These are phyloP conservation scores for Bos indicus DNA, from an alignment of 2,113 vertebrate genomes.

Conservation along the genomic window DNA sequence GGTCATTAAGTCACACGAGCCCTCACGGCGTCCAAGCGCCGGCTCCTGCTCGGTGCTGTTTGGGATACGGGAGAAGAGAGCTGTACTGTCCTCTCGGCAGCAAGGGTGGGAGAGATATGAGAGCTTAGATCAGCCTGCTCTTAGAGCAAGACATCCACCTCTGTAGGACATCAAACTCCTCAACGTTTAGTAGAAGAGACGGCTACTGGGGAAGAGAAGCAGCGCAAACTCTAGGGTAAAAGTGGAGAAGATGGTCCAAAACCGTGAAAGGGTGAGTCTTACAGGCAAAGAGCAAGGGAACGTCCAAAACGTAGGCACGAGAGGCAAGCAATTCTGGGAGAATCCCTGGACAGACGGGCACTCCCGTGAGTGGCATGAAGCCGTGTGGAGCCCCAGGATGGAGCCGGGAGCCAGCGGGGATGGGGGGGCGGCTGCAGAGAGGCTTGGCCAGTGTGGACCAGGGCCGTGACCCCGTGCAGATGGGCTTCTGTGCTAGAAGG, in stretches of 20 bases:
- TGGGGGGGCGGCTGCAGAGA: too few relatives aligned
- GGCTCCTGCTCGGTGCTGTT: background rate
- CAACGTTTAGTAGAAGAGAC: background rate
- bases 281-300: background rate
- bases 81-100: background rate
- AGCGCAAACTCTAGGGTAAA: background rate
- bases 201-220: background rate
- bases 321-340: background rate
- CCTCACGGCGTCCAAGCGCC: background rate
- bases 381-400: too few relatives aligned
- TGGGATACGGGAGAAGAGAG: background rate
- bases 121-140: background rate
- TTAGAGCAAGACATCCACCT: background rate
- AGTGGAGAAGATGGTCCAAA: background rate
- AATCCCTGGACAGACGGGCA: accelerated
- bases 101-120: accelerated
- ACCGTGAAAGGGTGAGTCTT: background rate
- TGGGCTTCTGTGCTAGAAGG: background rate
- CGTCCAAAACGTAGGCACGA: accelerated
- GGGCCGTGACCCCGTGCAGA: accelerated
- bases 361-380: accelerated
- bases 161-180: accelerated
- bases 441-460: background rate
- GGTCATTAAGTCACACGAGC: background rate
- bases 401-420: background rate